phyloP scores from a whole-genome alignment of 2,113 vertebrate species.

The Hippolais icterina region DNA sequence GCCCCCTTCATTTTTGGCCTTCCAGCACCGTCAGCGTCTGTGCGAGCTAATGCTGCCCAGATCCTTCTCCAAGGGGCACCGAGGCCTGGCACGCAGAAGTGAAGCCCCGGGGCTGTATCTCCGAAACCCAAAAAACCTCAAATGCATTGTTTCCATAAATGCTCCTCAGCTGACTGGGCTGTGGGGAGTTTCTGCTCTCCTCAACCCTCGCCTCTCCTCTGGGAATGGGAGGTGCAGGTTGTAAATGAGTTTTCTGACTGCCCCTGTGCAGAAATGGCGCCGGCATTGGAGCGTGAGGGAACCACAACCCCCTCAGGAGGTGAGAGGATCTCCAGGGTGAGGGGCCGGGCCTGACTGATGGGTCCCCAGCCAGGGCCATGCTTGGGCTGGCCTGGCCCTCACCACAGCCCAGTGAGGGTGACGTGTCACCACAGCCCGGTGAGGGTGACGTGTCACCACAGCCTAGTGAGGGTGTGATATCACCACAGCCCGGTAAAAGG shows the following conservation, averaged over 20 bases:
- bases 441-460: background rate
- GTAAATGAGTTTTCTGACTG: background rate
- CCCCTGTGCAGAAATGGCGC: background rate
- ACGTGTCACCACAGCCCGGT: background rate
- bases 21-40: background rate
- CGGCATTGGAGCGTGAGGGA: fast-evolving
- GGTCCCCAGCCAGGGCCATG: fast-evolving
- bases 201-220: background rate
- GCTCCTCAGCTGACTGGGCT: constrained; percentile 17
- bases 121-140: constrained; percentile 4
- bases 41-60: constrained; percentile 17
- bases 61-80: constrained; percentile 3
- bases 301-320: background rate
- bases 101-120: background rate
- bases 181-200: background rate
- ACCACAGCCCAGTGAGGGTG: fast-evolving
- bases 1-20: background rate
- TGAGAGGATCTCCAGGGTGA: fast-evolving
- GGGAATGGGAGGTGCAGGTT: background rate
- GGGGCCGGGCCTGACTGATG: background rate
- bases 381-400: background rate
- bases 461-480: no score
- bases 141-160: constrained; percentile 31
- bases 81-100: background rate
- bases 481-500: no score